Conservation (phyloP, 2,888 invertebrate species). For the Erebia aethiops region DNA sequence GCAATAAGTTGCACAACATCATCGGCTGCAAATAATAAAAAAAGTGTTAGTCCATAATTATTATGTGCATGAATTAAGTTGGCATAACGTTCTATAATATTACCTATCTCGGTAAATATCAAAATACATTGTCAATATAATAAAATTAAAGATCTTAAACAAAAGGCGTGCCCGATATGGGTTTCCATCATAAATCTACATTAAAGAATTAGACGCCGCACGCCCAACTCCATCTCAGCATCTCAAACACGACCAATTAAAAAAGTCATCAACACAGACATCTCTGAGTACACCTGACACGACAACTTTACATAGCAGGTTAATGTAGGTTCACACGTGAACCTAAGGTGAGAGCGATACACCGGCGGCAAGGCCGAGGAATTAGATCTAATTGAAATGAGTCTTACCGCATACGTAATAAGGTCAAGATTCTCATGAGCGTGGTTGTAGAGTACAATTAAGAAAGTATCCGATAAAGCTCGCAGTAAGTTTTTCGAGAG, state of each 20-base stretch:
- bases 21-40: no score
- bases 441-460: slow-evolving; percentile 71
- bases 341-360: slow-evolving; percentile 80
- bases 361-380: slow-evolving; percentile 79
- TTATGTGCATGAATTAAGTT: no score
- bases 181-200: slow-evolving; percentile 69
- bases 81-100: no score
- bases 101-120: background rate
- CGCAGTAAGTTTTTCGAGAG: slow-evolving; percentile 51
- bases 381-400: slow-evolving; percentile 62
- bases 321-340: slow-evolving; percentile 81
- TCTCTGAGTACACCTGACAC: slow-evolving; percentile 62
- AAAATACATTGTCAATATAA: slow-evolving; percentile 15
- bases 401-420: slow-evolving; percentile 62
- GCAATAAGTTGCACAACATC: no score
- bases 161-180: slow-evolving; percentile 68
- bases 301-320: slow-evolving; percentile 70
- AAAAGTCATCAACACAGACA: slow-evolving; percentile 58
- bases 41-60: no score
- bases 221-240: slow-evolving; percentile 70
- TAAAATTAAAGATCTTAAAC: slow-evolving; percentile 46
- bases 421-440: slow-evolving; percentile 70
- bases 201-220: slow-evolving; percentile 69
- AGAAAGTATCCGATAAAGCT: slow-evolving; percentile 80
- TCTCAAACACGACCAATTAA: slow-evolving; percentile 65